phyloP scores from a whole-genome alignment of 2,113 vertebrate genomes.

The Ardeotis arabs region DNA sequence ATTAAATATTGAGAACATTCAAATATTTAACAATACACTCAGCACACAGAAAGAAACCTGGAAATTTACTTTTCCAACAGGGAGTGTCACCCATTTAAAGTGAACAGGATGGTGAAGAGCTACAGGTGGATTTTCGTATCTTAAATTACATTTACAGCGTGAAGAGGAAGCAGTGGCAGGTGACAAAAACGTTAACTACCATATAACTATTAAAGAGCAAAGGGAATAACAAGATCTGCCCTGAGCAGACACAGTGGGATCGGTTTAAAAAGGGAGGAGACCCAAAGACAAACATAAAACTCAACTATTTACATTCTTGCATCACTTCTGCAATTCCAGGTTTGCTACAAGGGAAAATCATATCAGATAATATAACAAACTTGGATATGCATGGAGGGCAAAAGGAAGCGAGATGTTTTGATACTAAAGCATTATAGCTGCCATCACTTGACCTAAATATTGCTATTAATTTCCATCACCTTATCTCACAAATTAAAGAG shows the following conservation, averaged over 20 bases:
- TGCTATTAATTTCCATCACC: neutral
- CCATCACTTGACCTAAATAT: neutral
- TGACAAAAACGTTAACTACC: neutral
- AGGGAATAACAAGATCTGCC: neutral
- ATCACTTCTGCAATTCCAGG: neutral
- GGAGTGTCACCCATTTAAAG: neutral
- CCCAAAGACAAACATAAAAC: neutral
- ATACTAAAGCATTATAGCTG: neutral
- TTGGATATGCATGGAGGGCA: neutral
- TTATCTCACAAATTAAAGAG: neutral
- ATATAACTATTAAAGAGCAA: neutral
- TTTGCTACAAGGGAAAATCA: neutral
- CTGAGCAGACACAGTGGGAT: neutral
- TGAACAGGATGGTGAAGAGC: neutral
- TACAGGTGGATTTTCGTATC: neutral
- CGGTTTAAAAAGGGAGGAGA: neutral
- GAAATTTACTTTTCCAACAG: neutral
- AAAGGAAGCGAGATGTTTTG: neutral
- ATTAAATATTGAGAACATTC: conserved; percentile 39
- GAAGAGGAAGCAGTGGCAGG: neutral
- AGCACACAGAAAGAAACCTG: neutral
- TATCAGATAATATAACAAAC: neutral
- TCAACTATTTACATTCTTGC: neutral
- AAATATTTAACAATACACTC: conserved; percentile 38
- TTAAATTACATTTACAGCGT: neutral